These are phyloP conservation scores for Equus przewalskii DNA, from an alignment of 2,113 vertebrate species.

Conservation along the genomic window DNA sequence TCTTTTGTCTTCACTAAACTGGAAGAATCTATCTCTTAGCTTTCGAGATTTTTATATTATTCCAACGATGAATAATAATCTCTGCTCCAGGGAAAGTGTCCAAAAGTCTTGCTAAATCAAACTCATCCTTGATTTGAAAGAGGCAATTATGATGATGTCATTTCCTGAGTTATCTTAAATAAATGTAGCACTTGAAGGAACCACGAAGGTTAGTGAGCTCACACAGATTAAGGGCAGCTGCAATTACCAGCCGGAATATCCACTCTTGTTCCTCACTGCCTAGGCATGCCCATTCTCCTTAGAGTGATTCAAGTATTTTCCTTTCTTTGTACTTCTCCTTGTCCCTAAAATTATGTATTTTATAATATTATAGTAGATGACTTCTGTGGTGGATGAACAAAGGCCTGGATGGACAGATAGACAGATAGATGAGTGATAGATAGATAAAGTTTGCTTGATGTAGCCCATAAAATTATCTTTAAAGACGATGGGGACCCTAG, in stretches of 20 bases:
- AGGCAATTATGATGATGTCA: constrained; percentile 54
- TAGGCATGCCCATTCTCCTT: neutral
- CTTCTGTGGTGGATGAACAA: neutral
- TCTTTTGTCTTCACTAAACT: neutral
- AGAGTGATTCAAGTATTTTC: neutral
- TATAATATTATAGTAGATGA: neutral
- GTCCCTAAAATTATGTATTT: neutral
- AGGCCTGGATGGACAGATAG: neutral
- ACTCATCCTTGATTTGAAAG: neutral
- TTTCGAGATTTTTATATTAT: constrained; percentile 34
- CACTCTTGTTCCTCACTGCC: neutral
- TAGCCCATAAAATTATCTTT: neutral
- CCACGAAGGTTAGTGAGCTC: neutral
- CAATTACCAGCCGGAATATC: neutral
- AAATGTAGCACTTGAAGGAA: neutral
- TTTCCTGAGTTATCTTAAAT: constrained; percentile 62
- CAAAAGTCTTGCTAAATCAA: constrained; percentile 43
- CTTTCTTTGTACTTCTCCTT: neutral
- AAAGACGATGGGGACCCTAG: neutral
- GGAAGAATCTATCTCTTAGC: neutral
- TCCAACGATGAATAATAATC: constrained; percentile 36
- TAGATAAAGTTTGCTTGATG: neutral
- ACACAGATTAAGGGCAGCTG: neutral
- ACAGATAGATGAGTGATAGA: neutral
- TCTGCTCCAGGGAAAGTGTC: neutral